These are phyloP conservation scores for Crossocerus cetratus DNA, from an alignment of 2,888 invertebrate genomes.

Conservation along the genomic window DNA sequence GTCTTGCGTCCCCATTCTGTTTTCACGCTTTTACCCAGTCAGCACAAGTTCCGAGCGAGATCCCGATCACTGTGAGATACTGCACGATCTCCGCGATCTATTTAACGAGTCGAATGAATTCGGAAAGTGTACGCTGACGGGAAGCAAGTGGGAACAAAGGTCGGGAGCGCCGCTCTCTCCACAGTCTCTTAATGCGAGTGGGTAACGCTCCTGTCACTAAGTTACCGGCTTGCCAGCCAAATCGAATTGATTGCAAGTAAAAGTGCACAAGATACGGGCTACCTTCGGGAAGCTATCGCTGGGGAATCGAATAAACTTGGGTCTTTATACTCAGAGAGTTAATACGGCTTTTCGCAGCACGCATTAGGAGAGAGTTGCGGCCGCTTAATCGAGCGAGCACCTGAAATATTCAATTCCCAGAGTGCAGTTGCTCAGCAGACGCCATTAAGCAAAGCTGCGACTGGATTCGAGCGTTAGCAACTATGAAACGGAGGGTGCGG, in stretches of 20 bases:
- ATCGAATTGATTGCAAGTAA: neutral
- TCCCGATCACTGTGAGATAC: no score
- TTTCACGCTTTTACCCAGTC: neutral
- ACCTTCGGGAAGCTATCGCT: slow-evolving; percentile 16
- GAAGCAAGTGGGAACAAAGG: neutral
- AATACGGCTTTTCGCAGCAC: slow-evolving; percentile 9
- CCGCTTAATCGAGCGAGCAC: slow-evolving; percentile 41
- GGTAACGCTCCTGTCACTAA: neutral
- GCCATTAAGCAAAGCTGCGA: slow-evolving; percentile 43
- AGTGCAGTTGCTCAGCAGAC: neutral
- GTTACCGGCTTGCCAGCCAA: neutral
- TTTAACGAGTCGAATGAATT: neutral
- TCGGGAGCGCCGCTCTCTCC: neutral
- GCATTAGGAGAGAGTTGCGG: slow-evolving; percentile 10
- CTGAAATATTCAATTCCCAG: slow-evolving; percentile 45
- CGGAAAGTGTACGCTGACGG: neutral
- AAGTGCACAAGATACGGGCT: neutral
- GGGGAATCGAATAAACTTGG: slow-evolving; percentile 10
- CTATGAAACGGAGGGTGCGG: no score
- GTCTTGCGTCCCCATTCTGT: neutral
- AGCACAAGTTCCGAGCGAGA: no score
- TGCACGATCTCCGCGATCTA: neutral
- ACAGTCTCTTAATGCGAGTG: neutral
- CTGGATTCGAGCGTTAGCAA: slow-evolving; percentile 28
- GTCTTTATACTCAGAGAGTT: slow-evolving; percentile 10